Evolutionary conservation across 2,888 invertebrate genomes (phyloP), one percentile per base, ranked within the genome.

Genomic region (Sthenelais limicola): DNA sequence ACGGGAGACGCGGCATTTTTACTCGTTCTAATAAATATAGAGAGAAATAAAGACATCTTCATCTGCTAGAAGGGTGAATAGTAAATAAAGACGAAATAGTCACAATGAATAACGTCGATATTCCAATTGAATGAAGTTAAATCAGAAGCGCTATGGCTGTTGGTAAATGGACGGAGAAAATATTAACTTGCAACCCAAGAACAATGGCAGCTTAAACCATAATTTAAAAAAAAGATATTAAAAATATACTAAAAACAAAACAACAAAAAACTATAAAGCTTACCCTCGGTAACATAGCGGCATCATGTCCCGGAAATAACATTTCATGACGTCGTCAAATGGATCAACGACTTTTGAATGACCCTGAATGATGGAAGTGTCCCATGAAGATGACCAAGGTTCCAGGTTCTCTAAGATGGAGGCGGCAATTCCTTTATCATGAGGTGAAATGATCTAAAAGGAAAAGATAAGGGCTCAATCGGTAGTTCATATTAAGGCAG

Each of bases 391-490:
- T 0, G 90, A 89, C 79, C 91, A 90, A 0, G 98, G 98, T 79
- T 92, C 90, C 71, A 96, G 90, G 87, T 94, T 93, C 30, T 92
- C 90, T 71, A 92, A 84, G 79, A 98, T 97, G 66, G 91, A 90
- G 0, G 91, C 89, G 80, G 97, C 92, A 75, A 99, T 96, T 52
- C 92, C 91, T 81, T 92, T 92, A 86, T 99, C 99, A 78, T 94
- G 94, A 0, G 99, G 99, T 0, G 94, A 88, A 74, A 96, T 93
- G 76, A 99, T 97, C 91, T 98, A 82, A 28, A 80, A 72, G 33
- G 70, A 56, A 62, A 72, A 52, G 28, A n/a, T 24, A 49, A 49
- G 5, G n/a, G 24, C n/a, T 18, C n/a, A 24, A 49, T 18, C 49
- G 5, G 49, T 49, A n/a, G 49, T n/a, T n/a, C n/a, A n/a, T n/a